Percentiles rank a stretch among this genome's conserved stretches.
Evolutionary conservation across 2,113 vertebrate genomes (phyloP).

Genomic region (Onychostruthus taczanowskii): DNA sequence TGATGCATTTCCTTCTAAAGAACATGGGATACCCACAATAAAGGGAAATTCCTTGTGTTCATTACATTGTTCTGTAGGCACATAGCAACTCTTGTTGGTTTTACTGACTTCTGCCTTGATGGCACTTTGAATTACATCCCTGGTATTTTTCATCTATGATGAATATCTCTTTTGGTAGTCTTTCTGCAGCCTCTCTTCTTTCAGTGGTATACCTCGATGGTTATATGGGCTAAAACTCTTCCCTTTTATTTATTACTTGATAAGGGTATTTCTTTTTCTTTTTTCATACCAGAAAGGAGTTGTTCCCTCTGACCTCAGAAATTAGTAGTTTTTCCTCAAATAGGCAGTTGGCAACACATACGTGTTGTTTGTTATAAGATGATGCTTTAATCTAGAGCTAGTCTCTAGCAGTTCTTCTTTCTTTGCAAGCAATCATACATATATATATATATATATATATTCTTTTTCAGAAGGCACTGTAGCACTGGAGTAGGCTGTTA

Average conservation of each 20-base stretch:
- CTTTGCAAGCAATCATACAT: neutral
- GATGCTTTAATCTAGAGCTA: neutral
- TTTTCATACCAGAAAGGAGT: neutral
- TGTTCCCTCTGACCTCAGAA: neutral
- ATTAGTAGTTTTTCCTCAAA: neutral
- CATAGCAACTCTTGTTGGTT: slow-evolving; percentile 7
- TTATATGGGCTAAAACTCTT: neutral
- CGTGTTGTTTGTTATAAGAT: neutral
- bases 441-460: too few relatives aligned
- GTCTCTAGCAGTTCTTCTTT: neutral
- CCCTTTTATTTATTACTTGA: neutral
- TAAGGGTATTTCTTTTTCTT: neutral
- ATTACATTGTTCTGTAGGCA: neutral
- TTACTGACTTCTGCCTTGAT: neutral
- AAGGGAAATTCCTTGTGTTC: neutral
- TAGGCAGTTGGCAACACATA: neutral
- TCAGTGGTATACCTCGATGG: neutral
- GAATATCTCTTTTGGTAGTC: neutral
- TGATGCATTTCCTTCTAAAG: neutral
- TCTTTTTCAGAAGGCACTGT: neutral
- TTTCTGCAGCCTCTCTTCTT: neutral
- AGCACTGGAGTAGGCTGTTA: neutral
- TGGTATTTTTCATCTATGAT: neutral
- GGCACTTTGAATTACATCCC: neutral
- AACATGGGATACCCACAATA: neutral